Base-by-base conservation (phyloP, 1,140 invertebrate species). In the Marisa cornuarietis region DNA sequence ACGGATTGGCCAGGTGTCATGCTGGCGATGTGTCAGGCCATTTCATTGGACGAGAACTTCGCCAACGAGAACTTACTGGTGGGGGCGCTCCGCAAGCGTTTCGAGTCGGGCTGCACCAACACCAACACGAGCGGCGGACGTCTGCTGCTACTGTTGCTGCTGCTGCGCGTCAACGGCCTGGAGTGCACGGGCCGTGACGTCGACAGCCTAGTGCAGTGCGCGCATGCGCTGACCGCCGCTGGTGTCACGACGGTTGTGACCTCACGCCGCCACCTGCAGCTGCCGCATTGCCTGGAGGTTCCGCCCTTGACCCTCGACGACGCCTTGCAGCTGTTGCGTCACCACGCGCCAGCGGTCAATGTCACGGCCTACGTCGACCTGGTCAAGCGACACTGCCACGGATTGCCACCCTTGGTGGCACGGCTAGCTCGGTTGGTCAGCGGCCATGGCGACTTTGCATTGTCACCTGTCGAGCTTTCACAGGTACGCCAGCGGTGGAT, bases 1-100 rank as follows among this genome's bases (percentile, higher is more conserved):
- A 14, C 74, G n/a, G 74, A 76, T 76, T 76, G 74, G 74, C 62
- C 74, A n/a, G 74, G 20, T 0, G 31, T 76, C 61, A 76, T 76
- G 74, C 58, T 16, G 3, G 58, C 61, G 24, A 66, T 76, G 13
- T 76, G 74, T n/a, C 62, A 42, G 52, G 74, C 74, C 20, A 49
- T 76, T 11, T 63, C 61, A 65, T 76, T 76, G 61, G 74, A 76
- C 62, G 61, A 66, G 24, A 31, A 61, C 58, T 10, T 20, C 13
- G 74, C 61, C 26, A 65, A 76, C 42, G 61, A 76, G 62, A 76
- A 76, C 26, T 18, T 65, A 0, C 26, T 76, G 22, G 61, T 31
- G 1, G 74, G 61, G 16, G 74, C 61, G 54, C 16, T 65, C 7
- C 49, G 31, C 18, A 58, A 76, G 20, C 62, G 42, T 24, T n/a